Evolutionary conservation across 2,797 vertebrate species (phyloP).

Genomic region (Lagorchestes hirsutus): DNA sequence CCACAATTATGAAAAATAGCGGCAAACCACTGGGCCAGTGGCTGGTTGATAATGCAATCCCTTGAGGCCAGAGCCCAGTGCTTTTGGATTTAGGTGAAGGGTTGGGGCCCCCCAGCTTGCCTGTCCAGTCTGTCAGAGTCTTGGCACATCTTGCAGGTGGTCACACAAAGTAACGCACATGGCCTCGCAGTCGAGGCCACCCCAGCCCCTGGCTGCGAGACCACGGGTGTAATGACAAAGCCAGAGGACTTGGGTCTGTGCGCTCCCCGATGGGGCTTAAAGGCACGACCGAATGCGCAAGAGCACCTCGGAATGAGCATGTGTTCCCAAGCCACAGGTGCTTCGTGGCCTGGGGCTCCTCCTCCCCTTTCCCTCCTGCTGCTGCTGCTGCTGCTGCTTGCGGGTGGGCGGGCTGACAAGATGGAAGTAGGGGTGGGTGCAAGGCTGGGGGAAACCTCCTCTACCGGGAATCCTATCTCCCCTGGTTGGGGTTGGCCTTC

Average conservation of each 20-base stretch:
- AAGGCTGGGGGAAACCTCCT: constrained; percentile 75
- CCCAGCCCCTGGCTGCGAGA: constrained; percentile 57
- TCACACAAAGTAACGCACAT: constrained; percentile 40
- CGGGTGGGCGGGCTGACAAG: constrained; percentile 54
- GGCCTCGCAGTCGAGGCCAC: constrained; percentile 23
- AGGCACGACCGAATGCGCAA: constrained; percentile 62
- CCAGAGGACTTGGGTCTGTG: constrained; percentile 69
- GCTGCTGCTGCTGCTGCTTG: constrained; percentile 61
- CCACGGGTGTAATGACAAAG: constrained; percentile 56
- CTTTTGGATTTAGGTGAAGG: constrained; percentile 20
- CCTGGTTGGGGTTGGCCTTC: constrained; percentile 48
- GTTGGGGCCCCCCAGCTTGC: constrained; percentile 42
- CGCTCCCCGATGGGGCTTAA: constrained; percentile 70
- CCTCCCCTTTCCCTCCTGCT: constrained; percentile 56
- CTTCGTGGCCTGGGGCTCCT: constrained; percentile 28
- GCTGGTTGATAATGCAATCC: neutral
- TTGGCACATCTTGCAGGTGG: constrained; percentile 36
- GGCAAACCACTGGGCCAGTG: neutral
- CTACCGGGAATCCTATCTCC: constrained; percentile 70
- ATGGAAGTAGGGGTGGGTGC: constrained; percentile 73
- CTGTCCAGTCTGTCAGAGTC: constrained; percentile 38
- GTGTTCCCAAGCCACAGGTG: constrained; percentile 64
- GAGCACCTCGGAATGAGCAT: constrained; percentile 57
- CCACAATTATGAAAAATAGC: neutral
- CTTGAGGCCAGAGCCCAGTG: neutral